Evolutionary conservation across 2,888 invertebrate species (phyloP), one percentile per base, ranked within the genome.

Genomic region (Leuctra nigra): DNA sequence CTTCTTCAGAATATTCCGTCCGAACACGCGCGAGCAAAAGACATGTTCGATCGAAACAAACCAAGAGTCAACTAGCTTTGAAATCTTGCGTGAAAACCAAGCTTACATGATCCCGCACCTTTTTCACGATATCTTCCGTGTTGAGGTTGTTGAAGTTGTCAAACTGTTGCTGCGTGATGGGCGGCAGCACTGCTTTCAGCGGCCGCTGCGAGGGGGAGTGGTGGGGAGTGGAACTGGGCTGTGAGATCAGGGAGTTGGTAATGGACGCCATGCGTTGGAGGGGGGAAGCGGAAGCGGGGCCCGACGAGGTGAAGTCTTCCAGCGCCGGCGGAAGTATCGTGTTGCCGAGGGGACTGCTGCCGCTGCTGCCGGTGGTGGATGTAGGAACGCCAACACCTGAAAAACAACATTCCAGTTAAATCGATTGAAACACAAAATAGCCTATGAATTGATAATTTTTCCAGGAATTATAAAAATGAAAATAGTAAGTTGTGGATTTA

Each of bases 141-240:
- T 98, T 97, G 63, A 99, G 81, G 72, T 93, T 93, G 71, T 96
- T 92, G 77, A 95, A 97, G 76, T 93, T 86, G 74, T 99, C 98
- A 73, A 98, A 98, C 70, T 99, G 97, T 68, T 98, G 96, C 70
- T 98, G 98, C 1, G 97, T 97, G 63, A 99, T 96, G 2, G 98
- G 97, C 39, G 97, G 96, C 65, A 98, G 80, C 47, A 98, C 96
- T 25, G 96, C 95, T 75, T 95, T 94, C 67, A 95, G 82, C 14
- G 96, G 95, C 64, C 96, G 79, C 69, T 92, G 92, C 44, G 84
- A 84, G 14, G 86, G 82, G 53, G 86, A 78, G 68, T 91, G 92
- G 69, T 92, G 91, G 9, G 90, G 84, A 63, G 91, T 91, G 59
- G 89, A 83, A 59, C 87, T 84, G 57, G 89, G 89, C 77, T 91